Base-by-base conservation (phyloP, 2,888 invertebrate species). In the Hyposoter dolosus region DNA sequence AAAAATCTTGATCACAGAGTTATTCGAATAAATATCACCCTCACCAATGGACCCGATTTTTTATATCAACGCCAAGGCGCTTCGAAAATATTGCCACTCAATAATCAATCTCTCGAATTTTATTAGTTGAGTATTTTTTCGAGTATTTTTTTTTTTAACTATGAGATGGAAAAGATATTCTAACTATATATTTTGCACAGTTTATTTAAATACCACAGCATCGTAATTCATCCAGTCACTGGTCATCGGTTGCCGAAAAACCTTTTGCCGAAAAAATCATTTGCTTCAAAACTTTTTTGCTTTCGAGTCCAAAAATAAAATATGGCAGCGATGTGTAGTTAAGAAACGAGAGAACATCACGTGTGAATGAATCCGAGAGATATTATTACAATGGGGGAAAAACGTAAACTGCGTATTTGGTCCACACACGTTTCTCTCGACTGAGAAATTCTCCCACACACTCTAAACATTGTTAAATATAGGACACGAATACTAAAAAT, bases 331-430 rank as follows among this genome's bases (percentile, higher is more conserved):
- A 68, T 68, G 12, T 15, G 12, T 15, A 32, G 43, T 35, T 60
- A 5, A 15, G 60, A 60, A 60, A 60, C 43, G 19, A 12, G 43
- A 23, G 15, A 68, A 68, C 19, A 43, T 68, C 43, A 68, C 68
- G 68, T 43, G 40, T 15, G 68, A 43, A 68, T 43, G 23, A 45
- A 43, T 66, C 19, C 43, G 4, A 60, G n/a, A 53, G 43, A 79
- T 81, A 43, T 56, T 43, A 71, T 23, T 32, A 47, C 50, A 10
- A 72, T 28, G 60, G 71, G 45, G 47, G 28, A 60, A 68, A 68
- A 72, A 50, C 43, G 5, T 35, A 19, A 74, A 56, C 56, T 74
- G 56, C 74, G 74, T 40, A 72, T 53, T 72, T 28, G 60, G 6
- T 0, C 23, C 17, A 10, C 75, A 45, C 75, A 35, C 45, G 75